A percentile compares a stretch with the other conserved stretches of the same genome.
phyloP scores from a whole-genome alignment of 2,888 invertebrate genomes.

The Apodemia duryi region DNA sequence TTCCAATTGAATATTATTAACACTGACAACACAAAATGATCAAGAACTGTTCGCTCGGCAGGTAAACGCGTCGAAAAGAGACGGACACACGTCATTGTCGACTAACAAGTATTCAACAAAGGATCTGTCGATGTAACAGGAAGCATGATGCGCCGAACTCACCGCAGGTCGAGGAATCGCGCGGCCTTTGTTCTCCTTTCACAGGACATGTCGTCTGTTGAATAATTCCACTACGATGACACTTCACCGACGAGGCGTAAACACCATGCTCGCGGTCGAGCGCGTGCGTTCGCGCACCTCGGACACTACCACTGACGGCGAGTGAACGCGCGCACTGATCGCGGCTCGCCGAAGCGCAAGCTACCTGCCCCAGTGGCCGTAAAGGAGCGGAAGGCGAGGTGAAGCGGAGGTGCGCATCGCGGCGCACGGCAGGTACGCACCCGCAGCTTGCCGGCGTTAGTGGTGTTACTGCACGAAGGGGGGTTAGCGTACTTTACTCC shows the following conservation, averaged over 20 bases:
- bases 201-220: conserved; percentile 73
- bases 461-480: neutral
- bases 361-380: conserved; percentile 58
- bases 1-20: conserved; percentile 15
- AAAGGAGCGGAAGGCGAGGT: conserved; percentile 45
- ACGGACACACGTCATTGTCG: conserved; percentile 60
- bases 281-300: conserved; percentile 65
- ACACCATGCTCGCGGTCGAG: conserved; percentile 62
- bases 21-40: conserved; percentile 24
- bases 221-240: conserved; percentile 56
- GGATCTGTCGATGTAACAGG: conserved; percentile 63
- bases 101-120: conserved; percentile 64
- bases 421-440: conserved; percentile 60
- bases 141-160: conserved; percentile 63
- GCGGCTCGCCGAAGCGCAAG: conserved; percentile 40
- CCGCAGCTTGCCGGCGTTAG: conserved; percentile 25
- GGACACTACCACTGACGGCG: conserved; percentile 75
- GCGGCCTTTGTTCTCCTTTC: conserved; percentile 74
- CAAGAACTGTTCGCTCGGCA: conserved; percentile 48
- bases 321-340: conserved; percentile 77
- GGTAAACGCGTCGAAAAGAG: conserved; percentile 64
- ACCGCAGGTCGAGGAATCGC: conserved; percentile 77
- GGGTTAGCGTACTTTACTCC: conserved; percentile 5
- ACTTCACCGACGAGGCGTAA: conserved; percentile 65
- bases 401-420: conserved; percentile 74